A percentile compares a stretch with the other conserved stretches of the same genome.
Evolutionary conservation across 2,888 invertebrate genomes (phyloP).

Genomic region (Coecobrya sp.): DNA sequence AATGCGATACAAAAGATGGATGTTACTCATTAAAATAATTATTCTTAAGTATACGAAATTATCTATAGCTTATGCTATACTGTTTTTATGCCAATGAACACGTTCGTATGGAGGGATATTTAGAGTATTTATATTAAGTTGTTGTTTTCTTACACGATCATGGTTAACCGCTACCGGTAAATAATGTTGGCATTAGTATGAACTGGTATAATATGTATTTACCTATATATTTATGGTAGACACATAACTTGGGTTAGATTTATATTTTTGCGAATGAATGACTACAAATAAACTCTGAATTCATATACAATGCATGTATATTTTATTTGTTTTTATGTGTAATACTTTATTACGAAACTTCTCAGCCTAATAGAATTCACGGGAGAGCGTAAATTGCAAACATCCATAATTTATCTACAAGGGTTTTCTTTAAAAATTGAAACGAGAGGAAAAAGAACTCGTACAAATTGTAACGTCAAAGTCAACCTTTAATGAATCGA

Average conservation of each 20-base stretch:
- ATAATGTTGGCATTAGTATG: not conserved
- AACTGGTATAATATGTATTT: not conserved
- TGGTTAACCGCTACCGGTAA: constrained; percentile 15
- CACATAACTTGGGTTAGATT: not conserved
- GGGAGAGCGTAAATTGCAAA: constrained; percentile 31
- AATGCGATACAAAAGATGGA: constrained; percentile 30
- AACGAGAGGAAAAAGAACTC: constrained; percentile 33
- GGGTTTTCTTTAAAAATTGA: constrained; percentile 8
- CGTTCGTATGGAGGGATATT: not conserved
- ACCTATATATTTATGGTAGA: not conserved
- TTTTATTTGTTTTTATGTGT: not conserved
- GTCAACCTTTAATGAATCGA: constrained; percentile 70
- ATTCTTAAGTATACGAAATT: constrained; percentile 36
- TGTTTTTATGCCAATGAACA: constrained; percentile 29
- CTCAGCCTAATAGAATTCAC: not conserved
- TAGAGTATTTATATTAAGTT: constrained; percentile 39
- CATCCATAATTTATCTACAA: constrained; percentile 60
- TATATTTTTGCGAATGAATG: constrained; percentile 9
- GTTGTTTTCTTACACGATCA: constrained; percentile 4
- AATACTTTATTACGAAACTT: not conserved
- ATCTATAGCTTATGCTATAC: constrained; percentile 3
- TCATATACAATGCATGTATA: not conserved
- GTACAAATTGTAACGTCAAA: constrained; percentile 63
- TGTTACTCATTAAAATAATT: constrained; percentile 36
- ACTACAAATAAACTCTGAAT: constrained; percentile 43